These are phyloP conservation scores for Pampusana beccarii DNA, from an alignment of 2,113 vertebrate species.

Conservation along the genomic window DNA sequence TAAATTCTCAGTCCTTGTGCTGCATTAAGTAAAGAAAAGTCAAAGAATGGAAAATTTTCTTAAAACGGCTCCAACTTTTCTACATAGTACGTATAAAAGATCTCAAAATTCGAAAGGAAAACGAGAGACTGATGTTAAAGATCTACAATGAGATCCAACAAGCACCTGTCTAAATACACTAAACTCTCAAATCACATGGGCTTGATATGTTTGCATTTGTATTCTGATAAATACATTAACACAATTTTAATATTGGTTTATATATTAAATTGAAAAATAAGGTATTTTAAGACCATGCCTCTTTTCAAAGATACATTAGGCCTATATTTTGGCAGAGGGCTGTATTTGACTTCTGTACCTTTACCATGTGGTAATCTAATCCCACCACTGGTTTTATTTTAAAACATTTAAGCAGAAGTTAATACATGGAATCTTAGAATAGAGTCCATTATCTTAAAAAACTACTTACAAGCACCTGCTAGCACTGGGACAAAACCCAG, in stretches of 20 bases:
- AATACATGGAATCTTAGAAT: background rate
- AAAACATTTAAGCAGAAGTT: background rate
- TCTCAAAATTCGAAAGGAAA: background rate
- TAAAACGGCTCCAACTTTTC: background rate
- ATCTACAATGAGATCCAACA: background rate
- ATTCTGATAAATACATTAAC: background rate
- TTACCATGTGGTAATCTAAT: background rate
- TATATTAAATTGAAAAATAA: background rate
- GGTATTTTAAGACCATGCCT: background rate
- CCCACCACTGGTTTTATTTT: background rate
- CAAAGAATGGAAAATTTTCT: background rate
- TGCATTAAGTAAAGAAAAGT: background rate
- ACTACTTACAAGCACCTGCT: background rate
- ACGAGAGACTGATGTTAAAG: background rate
- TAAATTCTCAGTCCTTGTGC: background rate
- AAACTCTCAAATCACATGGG: background rate
- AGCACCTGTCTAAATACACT: background rate
- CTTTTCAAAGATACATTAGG: background rate
- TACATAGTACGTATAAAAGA: background rate
- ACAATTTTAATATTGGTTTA: background rate
- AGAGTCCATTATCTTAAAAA: background rate
- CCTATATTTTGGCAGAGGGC: background rate
- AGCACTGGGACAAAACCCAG: background rate
- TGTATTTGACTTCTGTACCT: background rate
- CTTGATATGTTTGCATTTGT: background rate